These are phyloP conservation scores for Aporophyla nigra DNA, from an alignment of 2,888 invertebrate species.

Conservation along the genomic window DNA sequence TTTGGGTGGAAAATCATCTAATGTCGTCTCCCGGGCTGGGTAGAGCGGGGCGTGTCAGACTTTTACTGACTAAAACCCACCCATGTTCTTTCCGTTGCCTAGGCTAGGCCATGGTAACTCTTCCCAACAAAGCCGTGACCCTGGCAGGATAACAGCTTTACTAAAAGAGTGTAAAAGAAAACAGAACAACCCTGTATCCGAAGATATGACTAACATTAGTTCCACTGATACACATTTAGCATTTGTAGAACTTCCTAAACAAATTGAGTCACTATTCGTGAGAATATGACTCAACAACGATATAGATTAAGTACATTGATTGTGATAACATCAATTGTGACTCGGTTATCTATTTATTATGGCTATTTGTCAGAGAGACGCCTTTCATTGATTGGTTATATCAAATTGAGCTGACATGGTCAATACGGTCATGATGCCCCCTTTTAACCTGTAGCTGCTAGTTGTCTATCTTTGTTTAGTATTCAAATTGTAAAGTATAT, in stretches of 20 bases:
- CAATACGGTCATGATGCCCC: conserved; percentile 27
- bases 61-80: too few species aligned
- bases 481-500: neutral
- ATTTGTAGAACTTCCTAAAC: conserved; percentile 28
- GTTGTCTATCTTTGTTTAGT: conserved; percentile 13
- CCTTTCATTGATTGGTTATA: conserved; percentile 53
- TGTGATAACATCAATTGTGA: conserved; percentile 44
- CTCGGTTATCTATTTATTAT: conserved; percentile 52
- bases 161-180: neutral
- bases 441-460: conserved; percentile 45
- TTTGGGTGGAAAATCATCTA: too few species aligned
- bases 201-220: conserved; percentile 30
- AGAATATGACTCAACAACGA: conserved; percentile 36
- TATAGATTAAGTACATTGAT: conserved; percentile 37
- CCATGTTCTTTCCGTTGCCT: too few species aligned
- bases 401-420: conserved; percentile 55
- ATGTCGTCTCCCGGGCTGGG: too few species aligned
- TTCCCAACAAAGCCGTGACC: too few species aligned
- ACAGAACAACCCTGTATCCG: neutral
- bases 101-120: too few species aligned
- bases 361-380: conserved; percentile 25
- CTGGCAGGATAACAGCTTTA: too few species aligned
- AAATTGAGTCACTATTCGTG: conserved; percentile 28
- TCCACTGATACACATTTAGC: neutral
- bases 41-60: too few species aligned